Conservation (phyloP, 2,113 vertebrate genomes). For the Baryphthengus martii region DNA sequence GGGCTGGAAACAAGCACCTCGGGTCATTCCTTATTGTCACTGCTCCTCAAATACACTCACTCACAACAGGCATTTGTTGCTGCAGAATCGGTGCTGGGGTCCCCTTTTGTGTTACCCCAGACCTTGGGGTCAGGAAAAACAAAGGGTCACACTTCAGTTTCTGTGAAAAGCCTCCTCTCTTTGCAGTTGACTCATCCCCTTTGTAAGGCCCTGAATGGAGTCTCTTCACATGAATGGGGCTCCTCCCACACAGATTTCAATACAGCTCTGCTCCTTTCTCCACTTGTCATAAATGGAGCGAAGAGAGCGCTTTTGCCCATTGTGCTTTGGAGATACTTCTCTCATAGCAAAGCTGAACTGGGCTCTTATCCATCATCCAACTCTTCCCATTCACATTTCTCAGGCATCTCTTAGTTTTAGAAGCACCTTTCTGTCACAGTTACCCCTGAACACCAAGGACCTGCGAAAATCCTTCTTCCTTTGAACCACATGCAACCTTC, state of each 20-base stretch:
- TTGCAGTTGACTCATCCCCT: conserved; percentile 48
- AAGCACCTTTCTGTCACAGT: not conserved
- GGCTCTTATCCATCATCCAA: not conserved
- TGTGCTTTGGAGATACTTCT: not conserved
- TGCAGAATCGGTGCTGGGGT: not conserved
- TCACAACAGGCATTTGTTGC: conserved; percentile 36
- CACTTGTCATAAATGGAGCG: not conserved
- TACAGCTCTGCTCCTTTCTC: not conserved
- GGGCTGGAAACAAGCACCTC: not conserved
- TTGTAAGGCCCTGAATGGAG: conserved; percentile 16
- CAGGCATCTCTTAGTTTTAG: not conserved
- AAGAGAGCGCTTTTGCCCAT: not conserved
- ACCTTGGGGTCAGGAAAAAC: conserved; percentile 48
- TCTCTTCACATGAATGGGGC: not conserved
- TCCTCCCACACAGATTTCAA: conserved; percentile 8
- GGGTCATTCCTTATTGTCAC: conserved; percentile 20
- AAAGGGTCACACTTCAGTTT: conserved; percentile 57
- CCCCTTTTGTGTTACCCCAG: not conserved
- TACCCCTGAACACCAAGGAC: not conserved
- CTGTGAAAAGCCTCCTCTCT: conserved; percentile 42
- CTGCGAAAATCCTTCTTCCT: not conserved
- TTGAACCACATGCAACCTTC: not conserved
- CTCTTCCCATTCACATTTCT: not conserved
- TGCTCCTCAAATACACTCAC: conserved; percentile 24
- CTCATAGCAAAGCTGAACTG: not conserved